phyloP scores from a whole-genome alignment of 2,888 invertebrate species.

The Stenchaetothrips biformis region DNA sequence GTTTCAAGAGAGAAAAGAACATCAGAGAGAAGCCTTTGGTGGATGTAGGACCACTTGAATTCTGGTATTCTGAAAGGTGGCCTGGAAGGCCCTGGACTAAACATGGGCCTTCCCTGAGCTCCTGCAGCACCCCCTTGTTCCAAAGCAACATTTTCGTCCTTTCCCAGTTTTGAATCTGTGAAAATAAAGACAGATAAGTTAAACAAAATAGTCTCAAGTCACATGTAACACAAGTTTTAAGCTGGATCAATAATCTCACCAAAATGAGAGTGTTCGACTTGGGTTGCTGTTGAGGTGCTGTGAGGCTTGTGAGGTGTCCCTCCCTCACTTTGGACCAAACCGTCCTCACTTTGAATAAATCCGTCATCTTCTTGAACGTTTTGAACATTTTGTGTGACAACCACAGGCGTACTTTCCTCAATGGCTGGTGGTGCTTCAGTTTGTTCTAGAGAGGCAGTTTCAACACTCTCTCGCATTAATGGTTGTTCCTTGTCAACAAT shows the following conservation, averaged over 20 bases:
- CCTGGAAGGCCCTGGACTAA: conserved; percentile 86
- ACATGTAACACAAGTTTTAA: conserved; percentile 30
- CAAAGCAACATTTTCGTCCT: conserved; percentile 41
- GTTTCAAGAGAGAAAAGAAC: conserved; percentile 94
- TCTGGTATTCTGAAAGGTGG: conserved; percentile 98
- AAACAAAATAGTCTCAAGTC: not conserved
- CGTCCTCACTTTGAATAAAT: not conserved
- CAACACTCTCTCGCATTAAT: conserved; percentile 26
- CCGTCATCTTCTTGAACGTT: conserved; percentile 40
- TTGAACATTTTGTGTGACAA: conserved; percentile 40
- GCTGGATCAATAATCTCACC: conserved; percentile 52
- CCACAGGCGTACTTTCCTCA: conserved; percentile 44
- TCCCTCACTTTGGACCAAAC: conserved; percentile 28
- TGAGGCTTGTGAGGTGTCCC: conserved; percentile 62
- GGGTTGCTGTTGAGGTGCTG: conserved; percentile 74
- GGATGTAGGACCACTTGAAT: conserved; percentile 99
- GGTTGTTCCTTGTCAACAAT: conserved; percentile 27
- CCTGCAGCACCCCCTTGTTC: conserved; percentile 45
- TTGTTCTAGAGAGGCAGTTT: conserved; percentile 38
- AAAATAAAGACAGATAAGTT: conserved; percentile 27
- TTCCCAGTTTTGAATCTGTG: conserved; percentile 54
- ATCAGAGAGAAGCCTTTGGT: conserved; percentile 92
- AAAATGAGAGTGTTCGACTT: conserved; percentile 74
- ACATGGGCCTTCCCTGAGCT: conserved; percentile 70
- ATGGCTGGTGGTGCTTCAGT: conserved; percentile 46